Conservation (phyloP, 2,888 invertebrate genomes). For the Clistopyga incitator region DNA sequence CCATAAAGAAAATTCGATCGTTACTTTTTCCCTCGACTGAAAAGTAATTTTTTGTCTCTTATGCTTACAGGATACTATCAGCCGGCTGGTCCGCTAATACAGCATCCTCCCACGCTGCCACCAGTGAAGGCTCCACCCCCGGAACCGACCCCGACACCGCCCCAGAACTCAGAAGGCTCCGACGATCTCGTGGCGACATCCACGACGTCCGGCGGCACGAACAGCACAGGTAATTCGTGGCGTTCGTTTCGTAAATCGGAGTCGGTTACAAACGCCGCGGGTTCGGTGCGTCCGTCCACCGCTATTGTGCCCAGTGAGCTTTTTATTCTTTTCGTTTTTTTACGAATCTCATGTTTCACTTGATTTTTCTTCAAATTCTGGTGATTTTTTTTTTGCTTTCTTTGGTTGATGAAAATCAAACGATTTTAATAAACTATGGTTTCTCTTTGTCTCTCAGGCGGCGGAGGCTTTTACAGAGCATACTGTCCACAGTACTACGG, state of each 20-base stretch:
- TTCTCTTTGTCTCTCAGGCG: constrained; percentile 73
- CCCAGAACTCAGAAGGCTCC: constrained; percentile 83
- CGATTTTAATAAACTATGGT: not conserved
- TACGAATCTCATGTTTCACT: not conserved
- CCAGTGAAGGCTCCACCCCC: constrained; percentile 82
- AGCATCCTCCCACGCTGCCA: constrained; percentile 84
- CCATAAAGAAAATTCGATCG: too few species aligned
- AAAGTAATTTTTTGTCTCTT: constrained; percentile 25
- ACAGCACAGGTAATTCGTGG: constrained; percentile 77
- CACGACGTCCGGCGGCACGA: constrained; percentile 82
- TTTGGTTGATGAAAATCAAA: not conserved
- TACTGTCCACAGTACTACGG: constrained; percentile 85
- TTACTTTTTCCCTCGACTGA: too few species aligned
- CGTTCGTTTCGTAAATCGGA: constrained; percentile 64
- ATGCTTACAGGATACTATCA: constrained; percentile 93
- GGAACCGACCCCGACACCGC: constrained; percentile 82
- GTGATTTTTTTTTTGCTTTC: not conserved
- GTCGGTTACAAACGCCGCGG: constrained; percentile 54
- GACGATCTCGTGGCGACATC: constrained; percentile 82
- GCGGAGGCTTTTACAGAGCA: constrained; percentile 81
- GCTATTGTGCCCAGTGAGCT: constrained; percentile 61
- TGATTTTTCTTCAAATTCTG: constrained; percentile 10
- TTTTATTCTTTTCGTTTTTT: constrained; percentile 47
- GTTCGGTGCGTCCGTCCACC: constrained; percentile 57
- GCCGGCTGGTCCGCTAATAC: constrained; percentile 95